Percentiles rank a stretch among this genome's conserved stretches.
These are phyloP conservation scores for Phodopus roborovskii DNA, from an alignment of 2,113 vertebrate species.

Conservation along the genomic window DNA sequence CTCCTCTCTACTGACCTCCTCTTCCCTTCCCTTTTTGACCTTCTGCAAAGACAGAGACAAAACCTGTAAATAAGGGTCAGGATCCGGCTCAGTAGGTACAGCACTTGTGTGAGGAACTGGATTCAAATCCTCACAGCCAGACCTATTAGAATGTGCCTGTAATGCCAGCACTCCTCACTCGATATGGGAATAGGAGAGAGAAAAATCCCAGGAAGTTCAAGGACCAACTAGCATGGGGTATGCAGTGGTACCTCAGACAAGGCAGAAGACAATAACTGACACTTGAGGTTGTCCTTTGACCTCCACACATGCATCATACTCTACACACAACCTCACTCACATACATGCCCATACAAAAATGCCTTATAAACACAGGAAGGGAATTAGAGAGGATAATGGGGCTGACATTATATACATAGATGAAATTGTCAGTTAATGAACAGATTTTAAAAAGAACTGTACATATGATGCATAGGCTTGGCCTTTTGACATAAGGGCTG, in stretches of 20 bases:
- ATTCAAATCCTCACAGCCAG: not conserved
- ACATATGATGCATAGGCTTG: no score
- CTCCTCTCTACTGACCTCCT: no score
- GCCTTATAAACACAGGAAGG: no score
- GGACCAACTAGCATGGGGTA: not conserved
- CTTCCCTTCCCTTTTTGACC: not conserved
- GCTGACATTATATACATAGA: not conserved
- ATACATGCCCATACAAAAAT: not conserved
- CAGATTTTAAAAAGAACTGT: not conserved
- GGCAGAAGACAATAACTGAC: not conserved
- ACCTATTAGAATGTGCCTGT: no score
- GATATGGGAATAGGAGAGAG: not conserved
- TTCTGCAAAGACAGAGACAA: no score
- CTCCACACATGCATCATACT: not conserved
- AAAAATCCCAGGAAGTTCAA: not conserved
- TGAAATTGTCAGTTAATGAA: not conserved
- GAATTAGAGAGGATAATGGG: no score
- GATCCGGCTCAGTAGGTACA: not conserved
- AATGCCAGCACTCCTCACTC: not conserved
- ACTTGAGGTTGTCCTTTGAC: not conserved
- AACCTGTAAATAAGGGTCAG: not conserved
- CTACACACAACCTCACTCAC: not conserved
- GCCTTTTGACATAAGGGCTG: not conserved
- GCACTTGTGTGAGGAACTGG: not conserved
- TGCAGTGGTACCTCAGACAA: no score